Base-by-base conservation (phyloP, 1,140 invertebrate species). In the Magallana ariakensis region DNA sequence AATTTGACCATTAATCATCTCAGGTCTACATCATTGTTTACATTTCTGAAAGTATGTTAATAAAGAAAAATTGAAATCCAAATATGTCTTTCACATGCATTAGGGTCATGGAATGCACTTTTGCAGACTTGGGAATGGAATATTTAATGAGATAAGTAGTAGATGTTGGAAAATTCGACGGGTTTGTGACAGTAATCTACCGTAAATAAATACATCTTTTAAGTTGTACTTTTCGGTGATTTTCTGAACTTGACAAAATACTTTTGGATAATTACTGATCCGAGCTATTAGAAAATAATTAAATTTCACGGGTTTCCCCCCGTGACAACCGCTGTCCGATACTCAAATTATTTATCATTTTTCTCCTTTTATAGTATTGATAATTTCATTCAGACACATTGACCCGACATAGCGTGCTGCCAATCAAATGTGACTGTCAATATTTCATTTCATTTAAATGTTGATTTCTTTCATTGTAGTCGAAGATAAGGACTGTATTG, bases 361-460 rank as follows among this genome's bases (percentile, higher is more conserved):
- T 75, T 75, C 66, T 75, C 22, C 26, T 75, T 75, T 75, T 26
- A 75, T 10, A 75, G 9, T 46, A 6, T 26, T 75, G 22, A 75
- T 75, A 9, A 75, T 75, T 75, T 75, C 22, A 75, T 75, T 75
- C 66, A 75, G 22, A 26, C 22, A 33, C 10, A 5, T 26, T 75
- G 66, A 75, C 66, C 66, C 22, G 66, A 75, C 9, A 75, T 75
- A 13, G 66, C 66, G 22, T 33, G 19, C 19, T 26, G 66, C 10
- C 66, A 75, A 75, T 75, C 66, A 75, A 75, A 26, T 75, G 22
- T 75, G 66, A 75, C 66, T 26, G 19, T 13, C 66, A 26, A 75
- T 75, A 75, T 75, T 75, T 75, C 26, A 26, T 26, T 75, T 75
- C 22, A 75, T 75, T 75, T 75, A 75, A 75, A 75, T 75, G 66